A percentile compares a stretch with the other conserved stretches of the same genome.
Conservation (phyloP, 2,888 invertebrate genomes). For the Cerceris ruficornis region DNA sequence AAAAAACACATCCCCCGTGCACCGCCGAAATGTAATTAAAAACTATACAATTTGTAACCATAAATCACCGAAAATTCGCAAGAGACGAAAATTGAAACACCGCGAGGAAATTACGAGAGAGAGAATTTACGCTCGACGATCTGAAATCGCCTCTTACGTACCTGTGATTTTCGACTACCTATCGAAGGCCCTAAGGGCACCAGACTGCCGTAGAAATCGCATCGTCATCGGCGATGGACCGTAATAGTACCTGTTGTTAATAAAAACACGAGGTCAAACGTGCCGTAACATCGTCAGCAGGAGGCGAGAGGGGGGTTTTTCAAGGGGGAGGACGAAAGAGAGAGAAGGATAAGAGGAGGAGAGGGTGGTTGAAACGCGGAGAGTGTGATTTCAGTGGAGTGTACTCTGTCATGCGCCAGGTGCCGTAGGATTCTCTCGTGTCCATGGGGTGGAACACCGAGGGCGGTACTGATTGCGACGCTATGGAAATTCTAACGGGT, state of each 20-base stretch:
- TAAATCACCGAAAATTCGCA: not conserved
- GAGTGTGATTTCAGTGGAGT: conserved; percentile 65
- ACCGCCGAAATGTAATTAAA: too few relatives aligned
- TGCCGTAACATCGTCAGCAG: conserved; percentile 55
- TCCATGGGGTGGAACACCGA: conserved; percentile 49
- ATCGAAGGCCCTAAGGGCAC: conserved; percentile 50
- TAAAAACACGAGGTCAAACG: conserved; percentile 69
- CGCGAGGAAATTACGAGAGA: not conserved
- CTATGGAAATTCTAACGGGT: conserved; percentile 62
- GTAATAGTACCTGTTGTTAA: conserved; percentile 71
- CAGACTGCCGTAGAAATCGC: conserved; percentile 41
- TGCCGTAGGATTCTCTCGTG: conserved; percentile 60
- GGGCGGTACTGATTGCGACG: conserved; percentile 54
- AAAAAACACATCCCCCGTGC: too few relatives aligned
- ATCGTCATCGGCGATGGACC: conserved; percentile 63
- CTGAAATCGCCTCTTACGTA: conserved; percentile 34
- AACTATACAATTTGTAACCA: too few relatives aligned
- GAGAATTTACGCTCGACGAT: not conserved
- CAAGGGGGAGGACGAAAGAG: conserved; percentile 2
- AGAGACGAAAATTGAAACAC: not conserved
- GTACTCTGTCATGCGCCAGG: conserved; percentile 71
- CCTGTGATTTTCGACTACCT: conserved; percentile 48
- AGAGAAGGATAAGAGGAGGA: not conserved
- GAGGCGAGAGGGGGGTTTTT: conserved; percentile 17
- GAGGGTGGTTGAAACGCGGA: conserved; percentile 17